Evolutionary conservation across 2,113 vertebrate species (phyloP).

Genomic region (cat (Felis catus)): F.catus_Fca126_mat1.0 CM031412.1:71037001-71037500

Average conservation of each 20-base stretch:
- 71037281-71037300: slow-evolving; percentile 20
- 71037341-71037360: neutral
- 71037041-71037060: slow-evolving; percentile 68
- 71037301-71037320: neutral
- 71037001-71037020: slow-evolving; percentile 42
- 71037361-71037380: neutral
- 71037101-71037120: slow-evolving; percentile 54
- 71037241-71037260: neutral
- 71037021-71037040: neutral
- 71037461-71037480: slow-evolving; percentile 20
- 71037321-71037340: neutral
- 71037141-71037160: slow-evolving; percentile 58
- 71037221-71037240: slow-evolving; percentile 45
- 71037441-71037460: neutral
- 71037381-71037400: slow-evolving; percentile 2
- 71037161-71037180: slow-evolving; percentile 64
- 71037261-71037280: neutral
- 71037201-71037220: slow-evolving; percentile 36
- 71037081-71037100: slow-evolving; percentile 51
- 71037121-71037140: slow-evolving; percentile 32
- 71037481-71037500: neutral
- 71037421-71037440: neutral
- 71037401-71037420: slow-evolving; percentile 44
- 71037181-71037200: slow-evolving; percentile 19
- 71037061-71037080: slow-evolving; percentile 74